Conservation (phyloP, 2,113 vertebrate species). For the Platysteira castanea region DNA sequence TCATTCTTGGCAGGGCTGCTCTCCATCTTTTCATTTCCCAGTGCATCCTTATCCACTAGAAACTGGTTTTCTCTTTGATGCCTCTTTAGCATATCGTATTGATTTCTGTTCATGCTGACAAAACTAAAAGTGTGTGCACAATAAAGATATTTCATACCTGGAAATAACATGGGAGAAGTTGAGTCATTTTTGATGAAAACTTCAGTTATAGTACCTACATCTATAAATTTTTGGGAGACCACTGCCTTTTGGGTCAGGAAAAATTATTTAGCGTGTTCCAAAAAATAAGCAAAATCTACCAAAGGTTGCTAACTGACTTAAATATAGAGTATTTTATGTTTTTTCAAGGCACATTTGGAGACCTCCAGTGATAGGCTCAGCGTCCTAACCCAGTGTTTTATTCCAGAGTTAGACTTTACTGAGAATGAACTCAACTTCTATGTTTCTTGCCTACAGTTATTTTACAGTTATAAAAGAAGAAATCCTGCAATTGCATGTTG, state of each 20-base stretch:
- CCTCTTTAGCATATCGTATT: neutral
- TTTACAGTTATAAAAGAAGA: neutral
- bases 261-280: neutral
- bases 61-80: neutral
- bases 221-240: neutral
- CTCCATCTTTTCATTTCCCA: neutral
- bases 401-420: neutral
- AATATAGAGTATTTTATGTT: neutral
- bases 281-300: neutral
- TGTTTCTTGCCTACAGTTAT: neutral
- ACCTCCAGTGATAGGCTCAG: neutral
- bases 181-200: neutral
- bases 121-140: neutral
- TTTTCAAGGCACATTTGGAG: neutral
- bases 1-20: neutral
- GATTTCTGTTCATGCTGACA: neutral
- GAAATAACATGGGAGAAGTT: accelerated
- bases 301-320: neutral
- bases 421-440: neutral
- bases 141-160: neutral
- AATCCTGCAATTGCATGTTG: neutral
- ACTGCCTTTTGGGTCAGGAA: neutral
- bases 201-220: neutral
- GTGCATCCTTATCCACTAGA: neutral
- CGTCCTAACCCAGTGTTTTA: neutral